Evolutionary conservation across 2,797 vertebrate species (phyloP).

Genomic region (Mormyrops boulengeri): DNA sequence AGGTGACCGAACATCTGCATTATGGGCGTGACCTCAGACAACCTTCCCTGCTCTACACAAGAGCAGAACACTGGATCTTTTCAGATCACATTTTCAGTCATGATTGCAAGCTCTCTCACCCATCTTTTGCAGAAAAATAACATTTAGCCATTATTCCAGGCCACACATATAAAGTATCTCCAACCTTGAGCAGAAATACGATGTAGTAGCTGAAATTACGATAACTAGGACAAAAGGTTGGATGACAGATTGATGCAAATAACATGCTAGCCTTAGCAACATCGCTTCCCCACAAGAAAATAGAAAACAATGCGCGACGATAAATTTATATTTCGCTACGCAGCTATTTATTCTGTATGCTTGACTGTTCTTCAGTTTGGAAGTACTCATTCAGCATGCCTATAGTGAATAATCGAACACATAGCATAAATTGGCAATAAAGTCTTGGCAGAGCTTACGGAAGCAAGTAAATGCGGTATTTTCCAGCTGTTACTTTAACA

Average conservation of each 20-base stretch:
- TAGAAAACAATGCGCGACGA: not conserved
- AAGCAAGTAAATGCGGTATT: conserved; percentile 22
- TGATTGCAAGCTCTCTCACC: not conserved
- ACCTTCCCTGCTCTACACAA: not conserved
- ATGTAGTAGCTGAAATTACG: not conserved
- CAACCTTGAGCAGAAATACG: not conserved
- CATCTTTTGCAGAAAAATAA: not conserved
- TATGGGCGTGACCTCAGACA: not conserved
- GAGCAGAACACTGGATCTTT: not conserved
- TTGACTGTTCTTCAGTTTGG: conserved; percentile 11
- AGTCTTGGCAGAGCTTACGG: conserved; percentile 26
- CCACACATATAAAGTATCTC: not conserved
- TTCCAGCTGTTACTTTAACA: conserved; percentile 30
- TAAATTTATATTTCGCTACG: conserved; percentile 21
- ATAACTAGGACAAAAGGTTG: not conserved
- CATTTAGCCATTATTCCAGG: not conserved
- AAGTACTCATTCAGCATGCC: not conserved
- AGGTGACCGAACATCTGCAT: not conserved
- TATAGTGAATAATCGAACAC: conserved; percentile 18
- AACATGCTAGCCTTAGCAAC: not conserved
- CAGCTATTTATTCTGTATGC: conserved; percentile 23
- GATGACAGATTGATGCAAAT: not conserved
- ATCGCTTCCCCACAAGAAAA: not conserved
- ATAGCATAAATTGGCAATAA: conserved; percentile 33
- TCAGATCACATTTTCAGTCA: conserved; percentile 1